Evolutionary conservation across 2,888 invertebrate species (phyloP), one percentile per base, ranked within the genome.

Genomic region (Diarsia mendica): DNA sequence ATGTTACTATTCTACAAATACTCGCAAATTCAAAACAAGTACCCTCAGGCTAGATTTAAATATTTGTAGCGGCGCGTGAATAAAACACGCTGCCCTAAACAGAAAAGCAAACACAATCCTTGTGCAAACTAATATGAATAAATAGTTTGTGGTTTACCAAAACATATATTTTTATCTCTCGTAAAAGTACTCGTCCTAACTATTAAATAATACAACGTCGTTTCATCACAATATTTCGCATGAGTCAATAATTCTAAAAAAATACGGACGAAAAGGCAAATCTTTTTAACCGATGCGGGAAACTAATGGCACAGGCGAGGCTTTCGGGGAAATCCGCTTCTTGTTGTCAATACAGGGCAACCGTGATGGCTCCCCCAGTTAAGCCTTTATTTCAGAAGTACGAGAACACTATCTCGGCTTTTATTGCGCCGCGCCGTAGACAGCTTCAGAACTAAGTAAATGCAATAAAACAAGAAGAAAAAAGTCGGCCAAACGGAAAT

Each of bases 231-330:
- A 95, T 94, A 94, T 95, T 94, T 93, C 89, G 91, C 90, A 91
- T 91, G 90, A 94, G 90, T 92, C 94, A 92, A 95, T 95, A 94
- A 94, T 94, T 94, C 95, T 90, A 91, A 93, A 95, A 94, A 94
- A 94, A 94, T 92, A 92, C 93, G 92, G 92, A 91, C 91, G 92
- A 91, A 92, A 93, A 93, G 91, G 95, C 94, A 96, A 96, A 96
- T 96, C 96, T 96, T 96, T 96, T 96, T 96, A 96, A 96, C 95
- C 95, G 93, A 95, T 92, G 95, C 95, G 95, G 93, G 94, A 95
- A 96, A 96, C 96, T 96, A 96, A 96, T 96, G 96, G 96, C 95
- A 92, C 92, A 96, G 95, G 96, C 96, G 96, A 94, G 94, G 95
- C 95, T 96, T 95, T 95, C 93, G 93, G 91, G 90, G 91, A 95